Evolutionary conservation across 37 sponge, comb jelly and placozoan genomes (phyloP).

Genomic region (Oscarella lobularis): DNA sequence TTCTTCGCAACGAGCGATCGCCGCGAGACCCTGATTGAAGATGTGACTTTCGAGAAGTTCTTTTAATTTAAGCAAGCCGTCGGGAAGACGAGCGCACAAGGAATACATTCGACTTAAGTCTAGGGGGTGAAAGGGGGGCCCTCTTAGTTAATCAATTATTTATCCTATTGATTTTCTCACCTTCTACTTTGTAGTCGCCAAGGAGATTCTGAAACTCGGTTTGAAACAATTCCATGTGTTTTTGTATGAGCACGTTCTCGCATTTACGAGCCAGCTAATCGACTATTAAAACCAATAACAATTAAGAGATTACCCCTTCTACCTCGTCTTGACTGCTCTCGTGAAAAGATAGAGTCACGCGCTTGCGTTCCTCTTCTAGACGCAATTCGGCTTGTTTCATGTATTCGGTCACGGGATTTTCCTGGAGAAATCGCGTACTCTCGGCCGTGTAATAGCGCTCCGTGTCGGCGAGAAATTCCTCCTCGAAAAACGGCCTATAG

Average conservation of each 20-base stretch:
- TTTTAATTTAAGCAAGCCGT: conserved; percentile 48
- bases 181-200: conserved; percentile 64
- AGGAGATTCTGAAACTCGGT: conserved; percentile 66
- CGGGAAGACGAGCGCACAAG: conserved; percentile 42
- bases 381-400: conserved; percentile 81
- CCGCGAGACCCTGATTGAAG: conserved; percentile 47
- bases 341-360: conserved; percentile 83
- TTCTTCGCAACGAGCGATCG: conserved; percentile 71
- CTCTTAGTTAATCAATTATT: no score
- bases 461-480: conserved; percentile 72
- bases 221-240: conserved; percentile 74
- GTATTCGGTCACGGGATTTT: conserved; percentile 95
- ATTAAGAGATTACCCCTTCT: no score
- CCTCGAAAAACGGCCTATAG: conserved; percentile 76
- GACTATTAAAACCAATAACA: not conserved
- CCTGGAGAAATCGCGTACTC: conserved; percentile 64
- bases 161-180: conserved; percentile 31
- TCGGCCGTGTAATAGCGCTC: conserved; percentile 74
- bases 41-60: conserved; percentile 65
- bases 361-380: conserved; percentile 75
- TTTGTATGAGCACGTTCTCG: conserved; percentile 69
- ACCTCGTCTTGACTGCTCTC: conserved; percentile 83
- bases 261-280: conserved; percentile 52
- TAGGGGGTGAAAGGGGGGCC: no score
- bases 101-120: conserved; percentile 76